phyloP scores from a whole-genome alignment of 2,797 vertebrate species.

The Melanotaenia maccullochi region DNA sequence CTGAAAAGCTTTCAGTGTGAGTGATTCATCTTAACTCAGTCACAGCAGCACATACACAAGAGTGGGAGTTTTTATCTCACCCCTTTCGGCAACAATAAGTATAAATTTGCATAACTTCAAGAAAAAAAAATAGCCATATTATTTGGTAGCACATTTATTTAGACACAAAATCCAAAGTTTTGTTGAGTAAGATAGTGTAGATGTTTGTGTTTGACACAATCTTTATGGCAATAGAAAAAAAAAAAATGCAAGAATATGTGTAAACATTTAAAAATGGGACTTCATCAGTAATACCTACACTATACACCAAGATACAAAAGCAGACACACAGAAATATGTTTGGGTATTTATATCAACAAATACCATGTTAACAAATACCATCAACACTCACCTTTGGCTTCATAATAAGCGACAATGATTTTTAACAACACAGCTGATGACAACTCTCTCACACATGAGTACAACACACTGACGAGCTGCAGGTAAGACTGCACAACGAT shows the following conservation, averaged over 20 bases:
- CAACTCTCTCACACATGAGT: conserved; percentile 70
- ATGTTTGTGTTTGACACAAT: conserved; percentile 46
- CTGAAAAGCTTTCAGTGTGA: conserved; percentile 27
- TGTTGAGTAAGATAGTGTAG: conserved; percentile 62
- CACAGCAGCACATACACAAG: conserved; percentile 24
- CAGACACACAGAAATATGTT: conserved; percentile 61
- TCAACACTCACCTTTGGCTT: conserved; percentile 69
- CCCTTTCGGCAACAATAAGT: neutral
- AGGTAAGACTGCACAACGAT: conserved; percentile 67
- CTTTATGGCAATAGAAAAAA: conserved; percentile 40
- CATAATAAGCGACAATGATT: conserved; percentile 66
- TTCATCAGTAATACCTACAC: conserved; percentile 53
- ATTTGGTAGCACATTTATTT: conserved; percentile 78
- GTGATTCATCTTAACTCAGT: conserved; percentile 50
- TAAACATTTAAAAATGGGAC: conserved; percentile 38
- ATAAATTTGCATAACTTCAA: neutral
- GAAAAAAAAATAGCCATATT: conserved; percentile 29
- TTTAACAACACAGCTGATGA: conserved; percentile 51
- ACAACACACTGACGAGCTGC: conserved; percentile 72
- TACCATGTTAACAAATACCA: conserved; percentile 62
- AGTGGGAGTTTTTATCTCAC: conserved; percentile 34
- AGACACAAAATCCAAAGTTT: conserved; percentile 76
- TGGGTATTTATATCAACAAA: conserved; percentile 53
- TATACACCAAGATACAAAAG: conserved; percentile 70
- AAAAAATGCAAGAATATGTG: neutral